Evolutionary conservation across 2,113 vertebrate genomes (phyloP), one percentile per base, ranked within the genome.

Genomic region (Pycnonotus jocosus): DNA sequence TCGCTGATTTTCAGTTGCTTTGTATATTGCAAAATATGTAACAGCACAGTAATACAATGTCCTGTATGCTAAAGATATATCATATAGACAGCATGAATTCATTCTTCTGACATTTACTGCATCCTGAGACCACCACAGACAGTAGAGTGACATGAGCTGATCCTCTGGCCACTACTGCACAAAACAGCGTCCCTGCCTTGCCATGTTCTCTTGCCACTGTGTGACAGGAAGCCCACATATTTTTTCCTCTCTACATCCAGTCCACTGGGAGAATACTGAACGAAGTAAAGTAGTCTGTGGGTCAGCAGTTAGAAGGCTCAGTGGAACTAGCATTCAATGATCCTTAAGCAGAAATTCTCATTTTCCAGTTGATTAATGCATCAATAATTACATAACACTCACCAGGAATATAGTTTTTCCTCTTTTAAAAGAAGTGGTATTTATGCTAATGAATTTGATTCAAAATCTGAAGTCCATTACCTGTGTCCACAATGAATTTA

Each of bases 351-450:
- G 82, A 78, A 72, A 45, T 35, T 77, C 58, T 66, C 45, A 42
- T 82, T 95, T 92, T 47, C 54, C 84, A 94, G 57, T 38, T 91
- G 65, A 87, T 89, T 81, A 81, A 89, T 45, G 37, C 70, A 79
- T 69, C 54, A 38, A 64, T 61, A 95, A 93, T 79, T 76, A 85
- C 28, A 62, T 38, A 88, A 80, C 62, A 42, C 77, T 89, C 92
- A 87, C 24, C 33, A 93, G 74, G 58, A 90, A 89, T 35, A 81
- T 3, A 90, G 35, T n/a, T 42, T 82, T 65, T 76, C 30, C 10
- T 94, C 38, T 82, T 84, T 69, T 38, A 85, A 94, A 85, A 90
- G 20, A 65, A 24, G 60, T 21, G 18, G 30, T 31, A 61, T 85
- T 79, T 65, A 72, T 19, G 20, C 19, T 73, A 94, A 81, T 13